Evolutionary conservation across 2,888 invertebrate genomes (phyloP).

Genomic region (Unio delphinus): DNA sequence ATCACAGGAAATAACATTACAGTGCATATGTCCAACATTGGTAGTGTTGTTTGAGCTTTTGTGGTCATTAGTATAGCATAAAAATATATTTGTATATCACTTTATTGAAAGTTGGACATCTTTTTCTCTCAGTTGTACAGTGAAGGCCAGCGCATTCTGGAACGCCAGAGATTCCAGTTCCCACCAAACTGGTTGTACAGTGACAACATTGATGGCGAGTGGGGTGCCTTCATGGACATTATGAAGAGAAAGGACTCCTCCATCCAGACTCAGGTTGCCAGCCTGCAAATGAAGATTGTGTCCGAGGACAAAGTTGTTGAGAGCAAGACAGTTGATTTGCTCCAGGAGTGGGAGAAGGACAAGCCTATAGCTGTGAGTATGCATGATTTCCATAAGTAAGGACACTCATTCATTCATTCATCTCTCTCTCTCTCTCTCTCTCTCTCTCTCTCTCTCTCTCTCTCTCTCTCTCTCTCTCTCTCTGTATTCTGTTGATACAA

Average conservation of each 20-base stretch:
- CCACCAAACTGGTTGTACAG: conserved; percentile 98
- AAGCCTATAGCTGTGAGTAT: conserved; percentile 87
- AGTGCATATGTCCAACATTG: no score
- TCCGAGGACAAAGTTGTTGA: conserved; percentile 99
- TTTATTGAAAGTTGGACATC: no score
- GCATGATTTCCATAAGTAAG: no score
- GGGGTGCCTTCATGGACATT: conserved; percentile 99
- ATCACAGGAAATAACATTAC: no score
- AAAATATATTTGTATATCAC: no score
- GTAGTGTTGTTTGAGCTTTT: no score
- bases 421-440: no score
- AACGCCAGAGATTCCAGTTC: conserved; percentile 97
- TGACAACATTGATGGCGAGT: conserved; percentile 99
- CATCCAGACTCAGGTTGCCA: conserved; percentile 71
- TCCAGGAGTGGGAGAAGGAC: conserved; percentile 96
- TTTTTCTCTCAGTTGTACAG: conserved; percentile 81
- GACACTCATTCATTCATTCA: no score
- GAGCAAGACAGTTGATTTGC: conserved; percentile 91
- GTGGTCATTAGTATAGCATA: no score
- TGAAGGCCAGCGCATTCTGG: conserved; percentile 96
- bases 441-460: no score
- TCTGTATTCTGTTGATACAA: no score
- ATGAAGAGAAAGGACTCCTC: conserved; percentile 95
- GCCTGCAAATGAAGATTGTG: conserved; percentile 96
- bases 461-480: no score